Percentiles rank a stretch among this genome's conserved stretches.
phyloP scores from a whole-genome alignment of 2,113 vertebrate species.

The Tringa solitaria region DNA sequence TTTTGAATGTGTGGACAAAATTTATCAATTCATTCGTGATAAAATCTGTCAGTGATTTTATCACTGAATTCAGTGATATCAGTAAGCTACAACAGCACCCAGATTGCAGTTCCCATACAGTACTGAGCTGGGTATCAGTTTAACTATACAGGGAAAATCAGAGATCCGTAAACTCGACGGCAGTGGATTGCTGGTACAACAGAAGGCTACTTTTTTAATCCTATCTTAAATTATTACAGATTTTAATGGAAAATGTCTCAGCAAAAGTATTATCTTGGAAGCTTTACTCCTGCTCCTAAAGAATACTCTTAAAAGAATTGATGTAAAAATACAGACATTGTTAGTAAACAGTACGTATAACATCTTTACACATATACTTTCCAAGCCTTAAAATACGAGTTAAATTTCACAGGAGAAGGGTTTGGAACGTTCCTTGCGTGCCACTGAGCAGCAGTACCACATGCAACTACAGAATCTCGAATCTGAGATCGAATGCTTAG shows the following conservation, averaged over 20 bases:
- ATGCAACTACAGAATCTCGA: conserved; percentile 86
- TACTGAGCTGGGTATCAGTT: background rate
- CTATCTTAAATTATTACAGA: background rate
- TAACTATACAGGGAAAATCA: background rate
- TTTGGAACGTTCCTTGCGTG: conserved; percentile 83
- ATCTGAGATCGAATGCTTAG: conserved; percentile 82
- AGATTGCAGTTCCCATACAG: background rate
- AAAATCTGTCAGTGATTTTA: background rate
- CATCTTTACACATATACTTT: background rate
- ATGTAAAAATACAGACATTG: background rate
- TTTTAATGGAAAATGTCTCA: background rate
- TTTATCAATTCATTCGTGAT: background rate
- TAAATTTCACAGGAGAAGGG: conserved; percentile 84
- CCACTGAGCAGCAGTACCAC: conserved; percentile 86
- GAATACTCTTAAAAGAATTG: background rate
- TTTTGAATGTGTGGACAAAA: background rate
- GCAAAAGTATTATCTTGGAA: background rate
- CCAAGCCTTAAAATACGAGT: background rate
- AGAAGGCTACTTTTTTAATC: background rate
- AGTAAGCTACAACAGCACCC: background rate
- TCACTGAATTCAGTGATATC: background rate
- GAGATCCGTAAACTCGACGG: background rate
- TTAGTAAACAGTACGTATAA: background rate
- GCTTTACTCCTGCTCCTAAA: background rate
- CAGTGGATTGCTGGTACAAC: background rate